Base-by-base conservation (phyloP, 1,140 invertebrate species). In the Drosophila ananassae region DNA sequence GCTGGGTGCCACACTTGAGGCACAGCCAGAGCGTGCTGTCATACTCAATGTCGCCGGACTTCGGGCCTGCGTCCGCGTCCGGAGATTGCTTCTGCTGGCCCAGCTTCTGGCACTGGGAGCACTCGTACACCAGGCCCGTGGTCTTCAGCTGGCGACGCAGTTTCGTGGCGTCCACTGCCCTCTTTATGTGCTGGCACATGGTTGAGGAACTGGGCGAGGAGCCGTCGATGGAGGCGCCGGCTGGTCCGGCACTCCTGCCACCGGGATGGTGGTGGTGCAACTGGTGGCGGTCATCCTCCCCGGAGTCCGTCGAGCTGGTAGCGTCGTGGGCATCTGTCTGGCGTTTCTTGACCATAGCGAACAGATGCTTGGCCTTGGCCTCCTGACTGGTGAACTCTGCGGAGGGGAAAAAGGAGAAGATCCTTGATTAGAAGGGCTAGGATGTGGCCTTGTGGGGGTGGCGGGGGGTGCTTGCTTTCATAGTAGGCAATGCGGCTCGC, bases 1-100 rank as follows among this genome's bases (percentile, higher is more conserved):
- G 94, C 92, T 96, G 95, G 53, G 95, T 91, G 10, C 96, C 96
- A 93, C 95, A 96, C 58, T 93, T 93, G 39, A 96, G 91, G 78
- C 95, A 96, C 92, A 96, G 93, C 95, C 95, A 95, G 21, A 95
- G 89, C 2, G 93, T 91, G 17, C 92, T 82, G 73, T 94, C 95
- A 90, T 92, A 94, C 82, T 94, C 95, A 92, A 92, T 95, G 85
- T 79, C 80, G 2, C 17, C 41, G 13, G 13, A 13, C n/a, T 44
- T 8, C 5, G 34, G 12, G 56, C 92, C 24, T 0, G 44, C 10
- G 1, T 8, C 39, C 44, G 13, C 32, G 24, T 12, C 39, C 9
- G 22, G 34, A 46, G 8, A 46, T 9, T 6, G 17, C 48, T 4
- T 24, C 2, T 13, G 60, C 93, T 57, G 37, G 12, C 28, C 24